Conservation (phyloP, 1,140 invertebrate genomes). For the Phenacoccus solenopsis region DNA sequence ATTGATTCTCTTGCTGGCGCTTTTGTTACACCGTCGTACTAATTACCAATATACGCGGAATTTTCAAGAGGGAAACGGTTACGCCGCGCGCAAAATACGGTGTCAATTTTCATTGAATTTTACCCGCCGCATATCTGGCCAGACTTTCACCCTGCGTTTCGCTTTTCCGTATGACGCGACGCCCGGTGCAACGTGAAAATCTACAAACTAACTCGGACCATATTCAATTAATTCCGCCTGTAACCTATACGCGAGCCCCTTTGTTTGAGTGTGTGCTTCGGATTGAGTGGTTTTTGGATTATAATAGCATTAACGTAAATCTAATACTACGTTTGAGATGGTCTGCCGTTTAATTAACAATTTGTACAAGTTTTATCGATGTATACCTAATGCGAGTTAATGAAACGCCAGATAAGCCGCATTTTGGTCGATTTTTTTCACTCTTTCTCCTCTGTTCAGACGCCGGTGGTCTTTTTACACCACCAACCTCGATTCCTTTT, state of each 20-base stretch:
- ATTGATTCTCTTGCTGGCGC: background rate
- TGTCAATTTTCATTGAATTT: constrained; percentile 3
- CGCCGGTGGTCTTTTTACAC: too few species aligned
- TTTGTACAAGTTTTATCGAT: background rate
- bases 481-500: too few species aligned
- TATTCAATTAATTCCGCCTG: background rate
- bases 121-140: background rate
- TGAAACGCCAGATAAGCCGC: background rate
- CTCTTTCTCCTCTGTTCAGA: too few species aligned
- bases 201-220: background rate
- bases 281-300: constrained; percentile 1
- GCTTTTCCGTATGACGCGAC: background rate
- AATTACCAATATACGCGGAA: background rate
- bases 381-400: background rate
- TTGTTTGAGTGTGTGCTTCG: background rate
- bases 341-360: background rate
- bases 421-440: background rate
- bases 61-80: background rate
- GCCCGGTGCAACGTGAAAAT: too few species aligned
- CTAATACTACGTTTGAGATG: background rate
- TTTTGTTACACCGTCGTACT: background rate
- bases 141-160: background rate
- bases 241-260: background rate
- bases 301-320: background rate
- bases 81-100: background rate